Conservation (phyloP, 2,888 invertebrate genomes). For the Lysandra bellargus region DNA sequence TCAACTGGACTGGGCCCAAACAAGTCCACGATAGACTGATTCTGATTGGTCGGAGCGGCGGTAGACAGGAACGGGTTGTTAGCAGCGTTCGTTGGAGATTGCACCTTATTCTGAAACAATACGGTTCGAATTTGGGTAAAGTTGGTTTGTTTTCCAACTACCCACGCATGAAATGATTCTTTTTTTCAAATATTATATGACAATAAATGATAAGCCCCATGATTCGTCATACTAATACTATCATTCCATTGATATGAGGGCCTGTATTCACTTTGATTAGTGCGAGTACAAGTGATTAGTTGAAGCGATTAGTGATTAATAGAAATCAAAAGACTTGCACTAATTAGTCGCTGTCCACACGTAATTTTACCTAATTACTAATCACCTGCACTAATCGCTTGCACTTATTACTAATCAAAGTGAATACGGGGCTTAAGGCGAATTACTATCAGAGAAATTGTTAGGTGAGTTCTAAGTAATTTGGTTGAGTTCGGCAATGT, state of each 20-base stretch:
- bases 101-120: slow-evolving; percentile 82
- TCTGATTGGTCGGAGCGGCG: slow-evolving; percentile 73
- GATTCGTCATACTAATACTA: background rate
- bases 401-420: too few relatives aligned
- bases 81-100: slow-evolving; percentile 86
- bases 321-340: too few relatives aligned
- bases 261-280: too few relatives aligned
- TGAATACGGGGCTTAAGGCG: too few relatives aligned
- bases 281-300: too few relatives aligned
- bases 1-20: slow-evolving; percentile 83
- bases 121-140: slow-evolving; percentile 20
- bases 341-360: too few relatives aligned
- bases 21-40: slow-evolving; percentile 86
- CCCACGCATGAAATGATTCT: background rate
- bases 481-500: background rate
- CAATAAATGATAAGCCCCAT: background rate
- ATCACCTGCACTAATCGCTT: too few relatives aligned
- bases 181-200: background rate
- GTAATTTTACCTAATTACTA: too few relatives aligned
- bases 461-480: background rate
- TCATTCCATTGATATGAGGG: background rate
- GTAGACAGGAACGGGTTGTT: slow-evolving; percentile 94
- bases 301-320: too few relatives aligned
- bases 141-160: background rate
- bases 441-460: background rate